A percentile compares a stretch with the other conserved stretches of the same genome.
These are phyloP conservation scores for Catharus ustulatus DNA, from an alignment of 2,797 vertebrate genomes.

Conservation along the genomic window DNA sequence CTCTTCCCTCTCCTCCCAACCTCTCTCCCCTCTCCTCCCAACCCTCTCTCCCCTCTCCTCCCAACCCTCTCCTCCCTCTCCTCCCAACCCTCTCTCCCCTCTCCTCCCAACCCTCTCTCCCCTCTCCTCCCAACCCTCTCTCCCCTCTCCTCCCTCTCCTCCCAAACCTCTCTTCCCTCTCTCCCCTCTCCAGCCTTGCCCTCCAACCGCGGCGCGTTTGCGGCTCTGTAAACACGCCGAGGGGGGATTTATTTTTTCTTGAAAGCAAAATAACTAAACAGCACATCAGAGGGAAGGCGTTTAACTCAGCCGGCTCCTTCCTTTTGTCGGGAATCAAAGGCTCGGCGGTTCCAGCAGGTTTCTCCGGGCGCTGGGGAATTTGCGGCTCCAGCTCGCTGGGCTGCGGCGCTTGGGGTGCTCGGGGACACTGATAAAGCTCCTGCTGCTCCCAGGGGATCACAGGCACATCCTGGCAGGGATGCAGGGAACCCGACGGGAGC, in stretches of 20 bases:
- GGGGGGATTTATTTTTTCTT: slow-evolving; percentile 9
- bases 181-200: neutral
- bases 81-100: no score
- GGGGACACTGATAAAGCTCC: neutral
- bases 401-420: rapidly evolving
- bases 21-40: no score
- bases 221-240: neutral
- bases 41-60: no score
- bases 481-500: rapidly evolving
- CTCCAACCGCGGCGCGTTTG: neutral
- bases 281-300: slow-evolving; percentile 5
- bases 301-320: neutral
- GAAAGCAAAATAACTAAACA: slow-evolving; percentile 14
- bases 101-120: no score
- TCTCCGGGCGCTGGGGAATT: neutral
- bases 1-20: no score
- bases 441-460: neutral
- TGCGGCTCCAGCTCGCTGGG: rapidly evolving
- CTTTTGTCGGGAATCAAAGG: neutral
- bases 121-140: no score
- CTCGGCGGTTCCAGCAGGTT: neutral
- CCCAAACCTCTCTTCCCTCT: no score
- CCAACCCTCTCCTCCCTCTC: no score
- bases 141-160: no score
- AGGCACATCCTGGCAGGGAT: neutral